Base-by-base conservation (phyloP, 1,140 invertebrate genomes). In the Ylistrum balloti region DNA sequence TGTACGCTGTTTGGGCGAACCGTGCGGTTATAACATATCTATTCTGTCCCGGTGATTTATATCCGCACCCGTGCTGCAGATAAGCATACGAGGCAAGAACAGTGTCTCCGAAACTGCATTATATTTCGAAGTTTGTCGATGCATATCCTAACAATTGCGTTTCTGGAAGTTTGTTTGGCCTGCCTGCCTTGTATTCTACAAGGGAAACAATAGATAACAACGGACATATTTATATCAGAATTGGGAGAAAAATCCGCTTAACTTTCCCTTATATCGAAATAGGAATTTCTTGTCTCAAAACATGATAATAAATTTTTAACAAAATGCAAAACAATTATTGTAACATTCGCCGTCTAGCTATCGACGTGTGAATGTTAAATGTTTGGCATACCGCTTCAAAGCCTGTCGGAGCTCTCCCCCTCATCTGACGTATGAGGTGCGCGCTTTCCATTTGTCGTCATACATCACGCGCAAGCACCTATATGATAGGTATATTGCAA, bases 221-320 rank as follows among this genome's bases (percentile, higher is more conserved):
- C 56, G 22, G 56, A 0, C 28, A 74, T 28, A 74, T 74, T 74
- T 74, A 74, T 74, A 74, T 74, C 56, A 74, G 56, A 7, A 17
- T 28, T 74, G 56, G 56, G 56, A 74, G 56, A n/a, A n/a, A n/a
- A 74, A 28, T 74, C n/a, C 56, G 56, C 56, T 74, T 74, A 74
- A 74, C 56, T 74, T 74, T 74, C 56, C 22, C 56, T 74, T 74
- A 74, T 74, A 74, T 74, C 56, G 56, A 74, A 74, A 74, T 74
- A 74, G 56, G 56, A 74, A 74, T 74, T 48, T 74, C 56, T 74
- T 74, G 56, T 74, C 56, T n/a, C 56, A 22, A 74, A 74, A 74
- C 56, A 74, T 74, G 28, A 74, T 74, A 74, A 74, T 74, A 74
- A 74, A 74, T 74, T 74, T 74, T 74, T 74, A 74, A n/a, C 56